A percentile compares a stretch with the other conserved stretches of the same genome.
Evolutionary conservation across 2,888 invertebrate genomes (phyloP).

Genomic region (Lasioglossum calceatum): DNA sequence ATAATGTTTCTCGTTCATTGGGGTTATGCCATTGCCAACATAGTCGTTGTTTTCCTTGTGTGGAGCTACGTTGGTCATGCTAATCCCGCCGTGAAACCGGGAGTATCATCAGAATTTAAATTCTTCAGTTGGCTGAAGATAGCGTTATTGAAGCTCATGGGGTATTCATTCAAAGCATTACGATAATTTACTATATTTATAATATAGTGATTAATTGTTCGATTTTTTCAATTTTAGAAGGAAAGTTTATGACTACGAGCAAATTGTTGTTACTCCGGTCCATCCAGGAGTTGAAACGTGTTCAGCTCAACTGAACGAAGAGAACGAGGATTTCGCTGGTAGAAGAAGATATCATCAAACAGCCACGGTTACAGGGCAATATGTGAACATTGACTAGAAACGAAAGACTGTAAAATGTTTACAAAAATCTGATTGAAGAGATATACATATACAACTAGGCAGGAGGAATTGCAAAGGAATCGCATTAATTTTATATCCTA

Average conservation of each 20-base stretch:
- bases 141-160: slow-evolving; percentile 90
- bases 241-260: slow-evolving; percentile 92
- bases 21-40: slow-evolving; percentile 94
- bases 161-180: slow-evolving; percentile 85
- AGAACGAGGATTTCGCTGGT: slow-evolving; percentile 97
- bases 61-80: slow-evolving; percentile 98
- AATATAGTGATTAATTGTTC: neutral
- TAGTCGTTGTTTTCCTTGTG: slow-evolving; percentile 92
- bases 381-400: slow-evolving; percentile 85
- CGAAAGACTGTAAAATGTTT: slow-evolving; percentile 1
- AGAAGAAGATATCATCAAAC: slow-evolving; percentile 97
- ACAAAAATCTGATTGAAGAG: slow-evolving; percentile 5
- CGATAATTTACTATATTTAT: neutral
- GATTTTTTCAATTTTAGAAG: slow-evolving; percentile 85
- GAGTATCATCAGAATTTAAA: slow-evolving; percentile 93
- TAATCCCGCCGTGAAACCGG: slow-evolving; percentile 98
- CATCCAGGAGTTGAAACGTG: slow-evolving; percentile 92
- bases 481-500: slow-evolving; percentile 22
- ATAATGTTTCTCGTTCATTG: slow-evolving; percentile 98
- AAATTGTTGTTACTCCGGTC: slow-evolving; percentile 93
- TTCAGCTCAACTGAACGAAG: slow-evolving; percentile 95
- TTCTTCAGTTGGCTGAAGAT: slow-evolving; percentile 92
- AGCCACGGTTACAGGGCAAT: slow-evolving; percentile 91
- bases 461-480: slow-evolving; percentile 24
- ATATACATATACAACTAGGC: neutral